Evolutionary conservation across 2,888 invertebrate species (phyloP), one percentile per base, ranked within the genome.

Genomic region (Ectropis crepuscularia): DNA sequence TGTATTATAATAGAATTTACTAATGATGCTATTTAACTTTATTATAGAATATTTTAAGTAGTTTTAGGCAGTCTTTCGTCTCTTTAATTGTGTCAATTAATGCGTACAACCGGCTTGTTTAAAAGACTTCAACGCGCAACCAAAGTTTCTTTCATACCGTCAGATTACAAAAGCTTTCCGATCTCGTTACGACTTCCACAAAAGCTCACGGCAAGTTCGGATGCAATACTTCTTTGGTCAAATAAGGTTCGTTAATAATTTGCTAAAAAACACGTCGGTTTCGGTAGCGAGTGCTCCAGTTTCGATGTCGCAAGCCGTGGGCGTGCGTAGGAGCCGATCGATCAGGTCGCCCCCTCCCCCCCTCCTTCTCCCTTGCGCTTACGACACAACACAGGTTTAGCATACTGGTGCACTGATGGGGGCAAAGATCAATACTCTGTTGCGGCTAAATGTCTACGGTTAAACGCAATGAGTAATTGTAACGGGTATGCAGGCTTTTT

Each of bases 291-390:
- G 79, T 87, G 89, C 86, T 89, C 90, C 74, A 89, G 88, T 86
- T 90, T 79, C 79, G 85, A 81, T 89, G 89, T 86, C 86, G 89
- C 83, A 89, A 89, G 81, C 69, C 67, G 89, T 89, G 85, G 89
- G 89, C 83, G 89, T 85, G 79, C 87, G 89, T 88, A 87, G 89
- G 88, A 85, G 87, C 85, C 57, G 64, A 65, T 65, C 64, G 64
- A 61, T 65, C 64, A 55, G 73, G 79, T 75, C 83, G 62, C 79
- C 83, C 86, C 84, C 87, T 70, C 79, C 84, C 85, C 81, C 85
- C 83, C 82, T 85, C 87, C 83, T 77, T 84, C 83, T 82, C 86
- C 87, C 83, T 77, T 76, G 65, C 69, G 71, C 75, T 74, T 74
- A 73, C 82, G 82, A 87, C 76, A 72, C 67, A 73, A 73, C 76